Conservation (phyloP, 2,888 invertebrate genomes). For the Lepidochrysops patricia region DNA sequence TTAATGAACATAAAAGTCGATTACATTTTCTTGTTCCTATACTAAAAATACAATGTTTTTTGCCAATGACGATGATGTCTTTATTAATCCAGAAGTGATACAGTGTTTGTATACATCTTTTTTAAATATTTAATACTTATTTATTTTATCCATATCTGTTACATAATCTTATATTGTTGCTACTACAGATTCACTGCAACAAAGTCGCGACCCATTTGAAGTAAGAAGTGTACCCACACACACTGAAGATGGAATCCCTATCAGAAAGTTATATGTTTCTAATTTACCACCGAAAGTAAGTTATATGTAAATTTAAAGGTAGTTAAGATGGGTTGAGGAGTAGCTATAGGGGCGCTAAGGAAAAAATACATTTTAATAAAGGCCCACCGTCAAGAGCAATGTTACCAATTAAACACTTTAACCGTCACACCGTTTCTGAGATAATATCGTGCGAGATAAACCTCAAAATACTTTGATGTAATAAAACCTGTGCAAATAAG, state of each 20-base stretch:
- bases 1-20: constrained; percentile 17
- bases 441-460: too few relatives aligned
- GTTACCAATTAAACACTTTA: too few relatives aligned
- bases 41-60: constrained; percentile 41
- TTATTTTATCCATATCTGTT: not conserved
- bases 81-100: constrained; percentile 46
- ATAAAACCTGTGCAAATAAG: too few relatives aligned
- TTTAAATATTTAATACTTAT: not conserved
- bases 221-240: constrained; percentile 57
- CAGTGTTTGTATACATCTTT: constrained; percentile 40
- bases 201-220: constrained; percentile 40
- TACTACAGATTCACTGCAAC: constrained; percentile 45
- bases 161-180: constrained; percentile 14
- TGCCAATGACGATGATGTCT: constrained; percentile 46
- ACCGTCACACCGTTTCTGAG: too few relatives aligned
- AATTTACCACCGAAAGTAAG: constrained; percentile 73
- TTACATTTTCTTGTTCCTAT: not conserved
- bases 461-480: too few relatives aligned
- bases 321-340: too few relatives aligned
- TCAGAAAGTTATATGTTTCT: constrained; percentile 73
- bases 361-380: too few relatives aligned
- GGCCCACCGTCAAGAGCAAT: too few relatives aligned
- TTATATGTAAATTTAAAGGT: too few relatives aligned
- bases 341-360: too few relatives aligned
- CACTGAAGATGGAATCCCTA: constrained; percentile 74